Base-by-base conservation (phyloP, 1,140 invertebrate species). In the Caenorhabditis latens region DNA sequence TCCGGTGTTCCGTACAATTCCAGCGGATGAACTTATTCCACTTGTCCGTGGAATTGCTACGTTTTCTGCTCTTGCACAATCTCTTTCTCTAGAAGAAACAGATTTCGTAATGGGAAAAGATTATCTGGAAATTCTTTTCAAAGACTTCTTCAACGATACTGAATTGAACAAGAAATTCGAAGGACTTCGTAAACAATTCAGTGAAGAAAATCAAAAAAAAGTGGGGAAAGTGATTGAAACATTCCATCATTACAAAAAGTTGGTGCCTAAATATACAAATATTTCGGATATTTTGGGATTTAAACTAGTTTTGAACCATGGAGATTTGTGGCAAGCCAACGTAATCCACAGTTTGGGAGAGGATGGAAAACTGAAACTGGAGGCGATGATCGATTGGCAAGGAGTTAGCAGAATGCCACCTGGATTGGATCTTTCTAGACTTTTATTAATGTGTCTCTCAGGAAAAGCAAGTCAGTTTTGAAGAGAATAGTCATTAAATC, bases 321-420 rank as follows among this genome's bases (percentile, higher is more conserved):
- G 61, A 40, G 61, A 65, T 65, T 65, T 65, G 32, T 65, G 61
- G 61, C 61, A 65, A 65, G 32, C 61, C 5, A 65, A 65, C 11
- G n/a, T 65, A 7, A 32, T 65, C 40, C 32, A 40, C 4, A 40
- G 11, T 40, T 11, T 42, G 24, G 32, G 40, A 8, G 32, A 65
- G 11, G n/a, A 42, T 40, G 61, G 61, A 65, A 32, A 40, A 14
- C 11, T 65, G 61, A 65, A 65, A 11, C 40, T 65, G 61, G n/a
- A 65, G 11, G 61, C 61, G 9, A 40, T 65, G 11, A 65, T 65
- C 11, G 61, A 65, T n/a, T 65, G 61, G 61, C 61, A 65, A n/a
- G 11, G 9, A 19, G 32, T 40, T 14, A 9, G 4, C 9, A 40
- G 11, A 40, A 5, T 40, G 61, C 16, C 61, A 9, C 61, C 61